Percentiles rank a stretch among this genome's conserved stretches.
Evolutionary conservation across 2,113 vertebrate genomes (phyloP).

Genomic region (Amphiprion ocellaris): DNA sequence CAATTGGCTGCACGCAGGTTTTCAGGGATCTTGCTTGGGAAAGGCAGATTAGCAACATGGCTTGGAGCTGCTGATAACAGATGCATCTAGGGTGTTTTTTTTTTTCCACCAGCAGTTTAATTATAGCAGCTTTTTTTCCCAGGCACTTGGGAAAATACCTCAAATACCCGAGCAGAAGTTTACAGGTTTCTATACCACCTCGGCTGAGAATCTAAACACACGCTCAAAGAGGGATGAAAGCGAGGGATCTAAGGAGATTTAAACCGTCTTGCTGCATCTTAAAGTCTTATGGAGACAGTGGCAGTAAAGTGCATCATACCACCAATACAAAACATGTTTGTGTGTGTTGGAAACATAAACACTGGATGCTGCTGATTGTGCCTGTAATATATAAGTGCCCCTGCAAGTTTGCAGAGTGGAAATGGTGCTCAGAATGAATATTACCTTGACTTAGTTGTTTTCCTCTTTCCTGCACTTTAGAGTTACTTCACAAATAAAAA

Average conservation of each 20-base stretch:
- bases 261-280: conserved; percentile 33
- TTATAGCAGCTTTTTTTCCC: conserved; percentile 43
- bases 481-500: too few relatives aligned
- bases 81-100: conserved; percentile 40
- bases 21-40: conserved; percentile 56
- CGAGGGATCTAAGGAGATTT: conserved; percentile 33
- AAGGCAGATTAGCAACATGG: conserved; percentile 65
- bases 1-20: conserved; percentile 54
- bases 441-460: too few relatives aligned
- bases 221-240: conserved; percentile 17
- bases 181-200: conserved; percentile 16
- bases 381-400: neutral
- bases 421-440: too few relatives aligned
- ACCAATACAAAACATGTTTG: neutral
- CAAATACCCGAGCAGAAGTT: conserved; percentile 32
- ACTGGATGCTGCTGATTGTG: neutral
- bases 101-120: conserved; percentile 45
- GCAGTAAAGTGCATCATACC: conserved; percentile 10
- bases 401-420: neutral
- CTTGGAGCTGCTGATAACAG: conserved; percentile 72
- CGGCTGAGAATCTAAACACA: conserved; percentile 30
- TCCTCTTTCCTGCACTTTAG: too few relatives aligned
- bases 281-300: conserved; percentile 27
- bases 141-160: conserved; percentile 28
- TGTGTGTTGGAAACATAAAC: neutral